These are phyloP conservation scores for Lepus townsendii DNA, from an alignment of 2,797 vertebrate genomes.

Conservation along the genomic window DNA sequence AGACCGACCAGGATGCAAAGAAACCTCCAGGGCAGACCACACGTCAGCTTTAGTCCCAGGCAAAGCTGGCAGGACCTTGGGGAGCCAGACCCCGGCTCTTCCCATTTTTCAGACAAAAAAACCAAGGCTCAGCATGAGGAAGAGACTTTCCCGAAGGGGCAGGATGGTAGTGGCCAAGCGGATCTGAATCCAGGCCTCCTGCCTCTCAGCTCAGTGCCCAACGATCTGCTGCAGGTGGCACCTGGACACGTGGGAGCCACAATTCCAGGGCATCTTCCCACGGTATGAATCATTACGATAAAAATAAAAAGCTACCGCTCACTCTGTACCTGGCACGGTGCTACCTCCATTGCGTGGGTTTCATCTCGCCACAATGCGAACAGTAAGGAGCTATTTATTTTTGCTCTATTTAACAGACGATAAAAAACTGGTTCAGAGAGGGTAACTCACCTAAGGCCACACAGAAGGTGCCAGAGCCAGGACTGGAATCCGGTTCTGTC, in stretches of 20 bases:
- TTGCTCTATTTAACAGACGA: not conserved
- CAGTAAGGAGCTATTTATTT: slow-evolving; percentile 1
- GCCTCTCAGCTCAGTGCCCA: slow-evolving; percentile 21
- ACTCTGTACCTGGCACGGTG: not conserved
- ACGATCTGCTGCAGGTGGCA: not conserved
- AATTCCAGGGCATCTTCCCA: not conserved
- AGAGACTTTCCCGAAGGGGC: not conserved
- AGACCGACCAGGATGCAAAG: not conserved
- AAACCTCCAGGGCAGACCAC: not conserved
- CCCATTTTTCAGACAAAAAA: slow-evolving; percentile 33
- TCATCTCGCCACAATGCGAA: slow-evolving; percentile 42
- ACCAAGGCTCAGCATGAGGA: not conserved
- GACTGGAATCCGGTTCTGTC: not conserved
- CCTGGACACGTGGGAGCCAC: not conserved
- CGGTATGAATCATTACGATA: not conserved
- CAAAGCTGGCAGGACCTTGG: not conserved
- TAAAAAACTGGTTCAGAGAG: slow-evolving; percentile 7
- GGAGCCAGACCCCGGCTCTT: not conserved
- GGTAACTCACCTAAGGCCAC: not conserved
- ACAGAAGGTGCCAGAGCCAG: not conserved
- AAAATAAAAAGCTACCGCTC: not conserved
- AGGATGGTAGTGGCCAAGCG: not conserved
- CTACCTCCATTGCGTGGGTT: not conserved
- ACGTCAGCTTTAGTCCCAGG: not conserved
- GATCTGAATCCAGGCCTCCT: not conserved